These are phyloP conservation scores for Leptosomus discolor DNA, from an alignment of 2,113 vertebrate species.

Conservation along the genomic window DNA sequence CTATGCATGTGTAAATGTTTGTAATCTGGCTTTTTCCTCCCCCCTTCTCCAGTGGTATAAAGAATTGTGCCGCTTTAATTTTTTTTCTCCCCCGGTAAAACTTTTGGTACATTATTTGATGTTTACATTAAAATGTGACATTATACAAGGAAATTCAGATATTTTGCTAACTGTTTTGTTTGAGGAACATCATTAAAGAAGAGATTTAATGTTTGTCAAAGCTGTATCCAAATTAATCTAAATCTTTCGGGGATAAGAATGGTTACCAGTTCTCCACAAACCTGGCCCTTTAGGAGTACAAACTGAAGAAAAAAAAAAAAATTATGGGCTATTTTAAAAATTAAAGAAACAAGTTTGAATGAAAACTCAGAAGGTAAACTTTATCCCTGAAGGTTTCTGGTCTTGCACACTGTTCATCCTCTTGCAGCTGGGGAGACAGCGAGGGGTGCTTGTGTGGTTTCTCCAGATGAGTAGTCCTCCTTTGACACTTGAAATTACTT, in stretches of 20 bases:
- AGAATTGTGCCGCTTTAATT: slow-evolving; percentile 78
- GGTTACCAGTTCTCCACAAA: slow-evolving; percentile 38
- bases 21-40: slow-evolving; percentile 81
- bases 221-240: slow-evolving; percentile 74
- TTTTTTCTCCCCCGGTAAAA: slow-evolving; percentile 71
- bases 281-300: slow-evolving; percentile 54
- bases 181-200: slow-evolving; percentile 83
- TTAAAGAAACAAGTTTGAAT: slow-evolving; percentile 21
- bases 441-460: neutral
- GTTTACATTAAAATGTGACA: slow-evolving; percentile 96
- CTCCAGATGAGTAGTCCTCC: neutral
- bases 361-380: slow-evolving; percentile 33
- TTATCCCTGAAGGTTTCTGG: slow-evolving; percentile 32
- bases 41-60: slow-evolving; percentile 80
- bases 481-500: slow-evolving; percentile 60
- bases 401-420: slow-evolving; percentile 53
- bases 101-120: slow-evolving; percentile 93
- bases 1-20: slow-evolving; percentile 90
- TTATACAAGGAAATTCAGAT: slow-evolving; percentile 87
- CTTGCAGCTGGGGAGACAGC: neutral
- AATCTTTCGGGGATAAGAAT: slow-evolving; percentile 42
- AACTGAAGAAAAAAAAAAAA: neutral
- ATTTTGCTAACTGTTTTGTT: slow-evolving; percentile 90
- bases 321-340: slow-evolving; percentile 3
- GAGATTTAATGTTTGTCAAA: slow-evolving; percentile 75